These are phyloP conservation scores for Rhincodon typus DNA, from an alignment of 2,797 vertebrate genomes.

Conservation along the genomic window DNA sequence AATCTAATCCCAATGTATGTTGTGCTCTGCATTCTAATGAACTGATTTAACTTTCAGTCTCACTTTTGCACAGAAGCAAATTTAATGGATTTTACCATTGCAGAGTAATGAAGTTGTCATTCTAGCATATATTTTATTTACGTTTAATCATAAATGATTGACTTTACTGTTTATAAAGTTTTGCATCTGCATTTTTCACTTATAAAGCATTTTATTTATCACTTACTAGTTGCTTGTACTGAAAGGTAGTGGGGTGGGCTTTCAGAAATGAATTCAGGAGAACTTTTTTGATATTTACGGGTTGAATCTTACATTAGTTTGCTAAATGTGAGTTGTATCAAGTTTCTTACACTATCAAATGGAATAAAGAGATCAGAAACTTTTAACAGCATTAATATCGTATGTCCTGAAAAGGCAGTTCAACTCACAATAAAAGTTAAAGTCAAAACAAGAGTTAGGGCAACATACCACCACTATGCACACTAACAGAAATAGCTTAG, in stretches of 20 bases:
- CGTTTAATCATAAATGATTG: background rate
- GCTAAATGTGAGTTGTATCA: too few species aligned
- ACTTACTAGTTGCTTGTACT: background rate
- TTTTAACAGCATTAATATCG: too few species aligned
- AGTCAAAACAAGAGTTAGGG: too few species aligned
- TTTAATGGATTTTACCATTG: background rate
- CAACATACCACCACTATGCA: too few species aligned
- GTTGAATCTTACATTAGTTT: too few species aligned
- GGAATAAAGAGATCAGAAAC: too few species aligned
- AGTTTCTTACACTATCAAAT: too few species aligned
- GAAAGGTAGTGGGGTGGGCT: background rate
- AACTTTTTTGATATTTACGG: too few species aligned
- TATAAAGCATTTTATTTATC: background rate
- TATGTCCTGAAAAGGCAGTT: too few species aligned
- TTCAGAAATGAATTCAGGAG: too few species aligned
- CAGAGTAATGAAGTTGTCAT: background rate
- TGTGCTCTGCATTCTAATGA: background rate
- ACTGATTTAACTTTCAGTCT: background rate
- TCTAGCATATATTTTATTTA: background rate
- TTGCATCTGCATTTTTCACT: background rate
- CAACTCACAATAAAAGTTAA: too few species aligned
- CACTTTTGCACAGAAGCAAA: background rate
- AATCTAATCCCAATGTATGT: background rate
- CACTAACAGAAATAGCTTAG: too few species aligned
- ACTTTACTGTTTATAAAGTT: background rate